Conservation (phyloP, 2,797 vertebrate species). For the Spinus olivaceus region DNA sequence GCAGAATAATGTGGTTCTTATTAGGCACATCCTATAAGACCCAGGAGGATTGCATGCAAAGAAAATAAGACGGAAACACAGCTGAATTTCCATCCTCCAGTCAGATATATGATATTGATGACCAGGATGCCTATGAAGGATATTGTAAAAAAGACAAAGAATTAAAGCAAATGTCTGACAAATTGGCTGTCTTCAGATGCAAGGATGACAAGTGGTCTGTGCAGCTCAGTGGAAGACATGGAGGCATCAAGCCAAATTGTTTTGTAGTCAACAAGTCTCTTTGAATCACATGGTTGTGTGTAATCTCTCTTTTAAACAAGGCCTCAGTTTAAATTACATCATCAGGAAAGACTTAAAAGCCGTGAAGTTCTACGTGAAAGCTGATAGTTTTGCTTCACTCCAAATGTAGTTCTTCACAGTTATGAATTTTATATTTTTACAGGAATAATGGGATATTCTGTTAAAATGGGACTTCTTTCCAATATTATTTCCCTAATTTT, state of each 20-base stretch:
- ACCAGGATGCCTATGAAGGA: conserved; percentile 75
- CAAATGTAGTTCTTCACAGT: conserved; percentile 46
- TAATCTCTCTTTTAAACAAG: conserved; percentile 49
- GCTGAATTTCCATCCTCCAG: conserved; percentile 78
- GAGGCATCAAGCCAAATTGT: conserved; percentile 72
- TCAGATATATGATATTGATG: conserved; percentile 87
- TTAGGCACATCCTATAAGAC: conserved; percentile 87
- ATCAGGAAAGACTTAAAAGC: conserved; percentile 50
- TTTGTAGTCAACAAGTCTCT: conserved; percentile 64
- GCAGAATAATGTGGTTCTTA: conserved; percentile 88
- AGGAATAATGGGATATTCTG: background rate
- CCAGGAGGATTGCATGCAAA: conserved; percentile 76
- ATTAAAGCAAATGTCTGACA: conserved; percentile 75
- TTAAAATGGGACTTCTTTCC: background rate
- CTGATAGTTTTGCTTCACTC: conserved; percentile 25
- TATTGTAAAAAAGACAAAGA: conserved; percentile 63
- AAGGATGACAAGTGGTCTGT: conserved; percentile 55
- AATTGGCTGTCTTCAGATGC: conserved; percentile 72
- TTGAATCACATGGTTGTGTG: conserved; percentile 58
- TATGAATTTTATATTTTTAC: background rate
- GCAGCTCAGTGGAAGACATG: conserved; percentile 56
- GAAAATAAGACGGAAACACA: conserved; percentile 74
- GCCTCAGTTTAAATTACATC: conserved; percentile 54
- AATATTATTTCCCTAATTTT: background rate
- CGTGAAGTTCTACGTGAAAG: conserved; percentile 43